Percentiles rank a stretch among this genome's conserved stretches.
Evolutionary conservation across 2,888 invertebrate genomes (phyloP).

Genomic region (Acanthococcus lagerstroemiae): DNA sequence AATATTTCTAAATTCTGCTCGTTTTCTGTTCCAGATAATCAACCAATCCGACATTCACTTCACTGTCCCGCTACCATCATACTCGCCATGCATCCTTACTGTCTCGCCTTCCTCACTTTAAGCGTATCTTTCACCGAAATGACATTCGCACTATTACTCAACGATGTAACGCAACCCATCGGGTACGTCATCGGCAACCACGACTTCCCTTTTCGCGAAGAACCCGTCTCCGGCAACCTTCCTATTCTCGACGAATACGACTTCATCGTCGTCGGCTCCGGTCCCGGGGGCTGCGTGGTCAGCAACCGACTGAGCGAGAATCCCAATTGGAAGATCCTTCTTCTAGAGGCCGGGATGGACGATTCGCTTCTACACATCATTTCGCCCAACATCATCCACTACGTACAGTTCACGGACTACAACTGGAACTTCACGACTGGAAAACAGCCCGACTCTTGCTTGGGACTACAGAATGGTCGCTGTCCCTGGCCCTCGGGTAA

Average conservation of each 20-base stretch:
- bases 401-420: constrained; percentile 51
- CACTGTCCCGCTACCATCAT: no score
- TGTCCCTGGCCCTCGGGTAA: constrained; percentile 72
- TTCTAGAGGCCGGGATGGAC: constrained; percentile 54
- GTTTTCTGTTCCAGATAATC: no score
- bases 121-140: no score
- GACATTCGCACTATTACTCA: not conserved
- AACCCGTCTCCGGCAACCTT: constrained; percentile 24
- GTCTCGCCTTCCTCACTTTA: no score
- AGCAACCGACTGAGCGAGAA: constrained; percentile 60
- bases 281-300: constrained; percentile 55
- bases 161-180: not conserved
- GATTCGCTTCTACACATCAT: constrained; percentile 49
- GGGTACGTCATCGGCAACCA: not conserved
- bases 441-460: constrained; percentile 52
- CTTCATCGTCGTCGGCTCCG: constrained; percentile 32
- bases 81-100: no score
- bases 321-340: constrained; percentile 50
- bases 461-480: constrained; percentile 47
- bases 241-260: constrained; percentile 32
- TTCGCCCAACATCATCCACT: constrained; percentile 50
- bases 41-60: no score
- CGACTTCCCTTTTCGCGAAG: constrained; percentile 26
- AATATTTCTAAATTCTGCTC: no score
- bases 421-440: constrained; percentile 63